phyloP scores from a whole-genome alignment of 2,113 vertebrate genomes.

The Elephantulus edwardii region DNA sequence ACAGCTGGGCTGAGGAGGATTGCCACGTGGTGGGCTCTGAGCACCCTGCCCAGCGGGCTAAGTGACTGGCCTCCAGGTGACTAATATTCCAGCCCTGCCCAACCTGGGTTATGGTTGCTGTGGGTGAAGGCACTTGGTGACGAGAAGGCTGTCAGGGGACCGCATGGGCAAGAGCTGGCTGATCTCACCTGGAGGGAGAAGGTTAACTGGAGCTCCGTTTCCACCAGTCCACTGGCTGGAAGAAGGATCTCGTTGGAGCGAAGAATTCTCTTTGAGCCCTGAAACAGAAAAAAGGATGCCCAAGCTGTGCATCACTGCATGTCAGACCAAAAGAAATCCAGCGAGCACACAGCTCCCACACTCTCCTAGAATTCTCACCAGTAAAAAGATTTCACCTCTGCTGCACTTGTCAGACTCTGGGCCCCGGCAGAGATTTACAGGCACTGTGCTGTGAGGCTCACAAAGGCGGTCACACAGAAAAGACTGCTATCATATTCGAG shows the following conservation, averaged over 20 bases:
- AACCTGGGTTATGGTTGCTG: not conserved
- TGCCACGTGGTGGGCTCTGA: no score
- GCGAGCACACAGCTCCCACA: slow-evolving; percentile 11
- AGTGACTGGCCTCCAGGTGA: not conserved
- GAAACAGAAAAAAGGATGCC: slow-evolving; percentile 44
- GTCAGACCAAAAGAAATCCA: slow-evolving; percentile 76
- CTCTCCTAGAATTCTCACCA: not conserved
- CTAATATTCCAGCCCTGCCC: not conserved
- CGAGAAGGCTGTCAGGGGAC: not conserved
- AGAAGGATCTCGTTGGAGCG: slow-evolving; percentile 94
- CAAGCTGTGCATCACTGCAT: not conserved
- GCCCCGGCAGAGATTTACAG: no score
- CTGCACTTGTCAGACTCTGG: not conserved
- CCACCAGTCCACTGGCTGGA: slow-evolving; percentile 89
- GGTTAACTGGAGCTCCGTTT: slow-evolving; percentile 93
- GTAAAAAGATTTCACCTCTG: not conserved
- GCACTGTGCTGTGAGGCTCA: not conserved
- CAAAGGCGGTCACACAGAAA: not conserved
- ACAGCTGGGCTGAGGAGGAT: no score
- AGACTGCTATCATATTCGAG: not conserved
- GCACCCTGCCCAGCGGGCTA: not conserved
- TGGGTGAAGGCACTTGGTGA: not conserved
- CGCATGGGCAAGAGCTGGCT: not conserved
- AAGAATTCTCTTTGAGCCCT: slow-evolving; percentile 95
- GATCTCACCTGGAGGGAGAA: slow-evolving; percentile 91